Evolutionary conservation across 1,140 invertebrate species (phyloP).

Genomic region (Cydia fagiglandana): DNA sequence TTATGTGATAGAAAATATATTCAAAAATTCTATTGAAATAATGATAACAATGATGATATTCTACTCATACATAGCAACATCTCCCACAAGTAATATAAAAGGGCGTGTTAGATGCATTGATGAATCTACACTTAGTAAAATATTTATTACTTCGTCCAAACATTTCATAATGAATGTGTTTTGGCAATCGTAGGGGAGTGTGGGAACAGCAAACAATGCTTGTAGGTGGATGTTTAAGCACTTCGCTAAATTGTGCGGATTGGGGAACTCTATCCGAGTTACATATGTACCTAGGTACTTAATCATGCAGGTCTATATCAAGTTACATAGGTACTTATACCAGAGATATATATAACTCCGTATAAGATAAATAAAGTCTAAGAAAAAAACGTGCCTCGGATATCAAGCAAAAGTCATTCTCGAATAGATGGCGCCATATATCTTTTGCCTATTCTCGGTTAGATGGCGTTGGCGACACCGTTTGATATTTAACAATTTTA

Average conservation of each 20-base stretch:
- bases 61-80: too few relatives aligned
- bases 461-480: too few relatives aligned
- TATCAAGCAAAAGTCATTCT: too few relatives aligned
- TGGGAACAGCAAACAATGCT: conserved; percentile 19
- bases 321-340: too few relatives aligned
- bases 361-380: too few relatives aligned
- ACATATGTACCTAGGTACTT: background rate
- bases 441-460: too few relatives aligned
- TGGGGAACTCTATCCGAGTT: background rate
- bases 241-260: conserved; percentile 17
- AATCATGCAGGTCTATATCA: background rate
- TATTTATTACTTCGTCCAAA: background rate
- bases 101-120: background rate
- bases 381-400: too few relatives aligned
- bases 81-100: background rate
- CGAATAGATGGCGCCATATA: too few relatives aligned
- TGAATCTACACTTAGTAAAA: background rate
- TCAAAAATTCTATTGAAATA: too few relatives aligned
- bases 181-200: background rate
- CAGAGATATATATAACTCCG: too few relatives aligned
- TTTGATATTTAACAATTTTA: too few relatives aligned
- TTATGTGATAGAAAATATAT: too few relatives aligned
- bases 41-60: background rate
- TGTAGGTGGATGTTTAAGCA: background rate
- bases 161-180: conserved; percentile 23